A percentile compares a stretch with the other conserved stretches of the same genome.
Evolutionary conservation across 1,140 invertebrate genomes (phyloP).

Genomic region (Oryzaephilus surinamensis): DNA sequence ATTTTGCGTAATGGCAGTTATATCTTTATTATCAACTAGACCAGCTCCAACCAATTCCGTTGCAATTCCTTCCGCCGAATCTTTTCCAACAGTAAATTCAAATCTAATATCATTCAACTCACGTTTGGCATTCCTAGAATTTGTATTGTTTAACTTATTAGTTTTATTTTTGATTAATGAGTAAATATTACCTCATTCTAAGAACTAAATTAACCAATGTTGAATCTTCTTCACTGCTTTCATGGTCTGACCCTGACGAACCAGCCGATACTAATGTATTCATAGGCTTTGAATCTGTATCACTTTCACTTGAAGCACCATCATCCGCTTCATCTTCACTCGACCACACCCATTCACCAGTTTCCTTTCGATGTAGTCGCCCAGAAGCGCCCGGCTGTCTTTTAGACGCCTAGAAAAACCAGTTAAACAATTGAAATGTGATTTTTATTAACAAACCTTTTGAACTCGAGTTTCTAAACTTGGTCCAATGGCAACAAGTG

Average conservation of each 20-base stretch:
- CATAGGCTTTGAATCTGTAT: slow-evolving; percentile 41
- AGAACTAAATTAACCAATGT: slow-evolving; percentile 62
- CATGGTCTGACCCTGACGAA: slow-evolving; percentile 74
- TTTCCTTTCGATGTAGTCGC: slow-evolving; percentile 82
- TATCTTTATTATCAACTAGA: slow-evolving; percentile 83
- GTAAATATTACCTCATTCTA: slow-evolving; percentile 50
- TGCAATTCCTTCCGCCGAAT: slow-evolving; percentile 90
- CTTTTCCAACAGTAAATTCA: slow-evolving; percentile 84
- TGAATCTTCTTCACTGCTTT: slow-evolving; percentile 41
- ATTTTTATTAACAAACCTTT: slow-evolving; percentile 62
- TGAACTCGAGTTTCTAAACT: slow-evolving; percentile 81
- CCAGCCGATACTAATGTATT: slow-evolving; percentile 62
- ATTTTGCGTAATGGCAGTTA: slow-evolving; percentile 83
- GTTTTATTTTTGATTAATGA: background rate
- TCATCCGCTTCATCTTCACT: slow-evolving; percentile 76
- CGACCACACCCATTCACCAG: slow-evolving; percentile 98
- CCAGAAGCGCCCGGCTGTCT: slow-evolving; percentile 85
- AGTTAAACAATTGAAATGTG: background rate
- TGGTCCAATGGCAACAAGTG: slow-evolving; percentile 74
- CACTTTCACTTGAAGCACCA: slow-evolving; percentile 43
- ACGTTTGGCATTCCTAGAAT: slow-evolving; percentile 67
- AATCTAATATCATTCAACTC: slow-evolving; percentile 97
- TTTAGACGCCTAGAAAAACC: slow-evolving; percentile 50
- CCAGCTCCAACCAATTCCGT: slow-evolving; percentile 89
- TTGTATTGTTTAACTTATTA: slow-evolving; percentile 1